Base-by-base conservation (phyloP, 2,888 invertebrate genomes). In the Dexiosoma caninum region DNA sequence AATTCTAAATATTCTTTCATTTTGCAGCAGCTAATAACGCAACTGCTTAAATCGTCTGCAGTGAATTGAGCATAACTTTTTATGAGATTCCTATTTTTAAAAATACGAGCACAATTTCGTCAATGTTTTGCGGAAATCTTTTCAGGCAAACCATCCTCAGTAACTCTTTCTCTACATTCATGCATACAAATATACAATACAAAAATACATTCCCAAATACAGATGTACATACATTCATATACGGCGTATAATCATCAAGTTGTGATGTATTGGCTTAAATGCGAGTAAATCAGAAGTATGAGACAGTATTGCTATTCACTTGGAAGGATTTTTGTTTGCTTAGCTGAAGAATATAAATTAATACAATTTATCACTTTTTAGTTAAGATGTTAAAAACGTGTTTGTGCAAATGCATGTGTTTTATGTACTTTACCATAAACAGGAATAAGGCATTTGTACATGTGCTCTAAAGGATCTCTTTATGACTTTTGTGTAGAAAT, bases 311-410 rank as follows among this genome's bases (percentile, higher is more conserved):
- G 27, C 49, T 19, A 14, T 59, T 32, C 32, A 55, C 32, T 40
- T 32, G 35, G 0, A 35, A 40, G 35, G 35, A 21, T 21, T 46
- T 59, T 14, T 16, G 55, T 40, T 46, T 74, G 66, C 35, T 74
- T 66, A 44, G 60, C 53, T 8, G 62, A 76, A 51, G 46, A 77
- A 79, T 85, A 87, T 87, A 86, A 87, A 87, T 88, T 86, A 87
- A 88, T 88, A 82, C 85, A 85, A 88, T 87, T 88, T 87, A 86
- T 88, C 85, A 87, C 86, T 87, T 85, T 27, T 83, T 83, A 83
- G 7, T 35, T 57, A n/a, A n/a, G n/a, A n/a, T n/a, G n/a, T n/a
- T n/a, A n/a, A n/a, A n/a, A n/a, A n/a, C n/a, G n/a, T n/a, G n/a
- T 32, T 21, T 35, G 8, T 46, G 32, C 8, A 12, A 27, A 51